Percentiles rank a stretch among this genome's conserved stretches.
These are phyloP conservation scores for Montipora sp. DNA, from an alignment of 64 coral and sea anemone genomes.

Conservation along the genomic window DNA sequence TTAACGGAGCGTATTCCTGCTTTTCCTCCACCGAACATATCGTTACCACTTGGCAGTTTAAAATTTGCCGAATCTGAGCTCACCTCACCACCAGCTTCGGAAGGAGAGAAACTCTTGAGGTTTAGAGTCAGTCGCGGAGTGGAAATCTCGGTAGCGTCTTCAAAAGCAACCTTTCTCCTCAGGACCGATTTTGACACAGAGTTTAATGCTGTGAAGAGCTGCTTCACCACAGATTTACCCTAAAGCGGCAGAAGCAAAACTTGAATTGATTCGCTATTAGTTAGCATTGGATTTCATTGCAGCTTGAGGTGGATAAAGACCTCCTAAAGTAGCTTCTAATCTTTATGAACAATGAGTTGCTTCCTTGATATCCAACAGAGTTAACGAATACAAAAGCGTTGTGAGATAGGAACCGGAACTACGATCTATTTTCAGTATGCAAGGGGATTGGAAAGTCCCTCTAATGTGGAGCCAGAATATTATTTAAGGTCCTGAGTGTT, in stretches of 20 bases:
- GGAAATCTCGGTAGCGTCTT: conserved; percentile 61
- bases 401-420: too few species aligned
- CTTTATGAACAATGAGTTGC: too few species aligned
- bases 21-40: conserved; percentile 14
- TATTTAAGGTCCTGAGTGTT: too few species aligned
- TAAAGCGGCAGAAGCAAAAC: conserved; percentile 4
- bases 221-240: conserved; percentile 53
- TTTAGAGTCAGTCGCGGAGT: conserved; percentile 43
- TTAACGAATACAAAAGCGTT: too few species aligned
- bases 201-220: conserved; percentile 21
- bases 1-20: conserved; percentile 34
- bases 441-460: too few species aligned
- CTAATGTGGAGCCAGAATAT: too few species aligned
- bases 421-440: too few species aligned
- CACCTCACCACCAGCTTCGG: conserved; percentile 1
- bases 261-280: neutral
- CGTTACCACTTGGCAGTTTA: conserved; percentile 35
- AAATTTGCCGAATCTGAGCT: conserved; percentile 34
- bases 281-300: too few species aligned
- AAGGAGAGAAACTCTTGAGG: conserved; percentile 27
- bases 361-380: too few species aligned
- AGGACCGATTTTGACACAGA: conserved; percentile 35
- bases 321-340: too few species aligned
- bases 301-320: too few species aligned
- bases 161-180: conserved; percentile 67